Conservation (phyloP, 2,888 invertebrate species). For the Diarsia dahlii region DNA sequence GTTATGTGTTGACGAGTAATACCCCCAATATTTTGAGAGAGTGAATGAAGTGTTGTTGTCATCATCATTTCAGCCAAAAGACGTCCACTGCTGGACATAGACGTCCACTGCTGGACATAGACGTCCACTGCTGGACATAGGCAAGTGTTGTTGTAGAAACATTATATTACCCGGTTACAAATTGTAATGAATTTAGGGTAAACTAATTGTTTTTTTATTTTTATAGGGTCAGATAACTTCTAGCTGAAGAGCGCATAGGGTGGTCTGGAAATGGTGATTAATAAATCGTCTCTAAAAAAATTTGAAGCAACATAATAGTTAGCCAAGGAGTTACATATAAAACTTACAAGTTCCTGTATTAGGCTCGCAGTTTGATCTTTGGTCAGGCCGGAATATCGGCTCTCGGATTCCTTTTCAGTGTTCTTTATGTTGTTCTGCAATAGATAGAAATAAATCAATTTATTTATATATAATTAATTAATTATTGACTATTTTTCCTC, state of each 20-base stretch:
- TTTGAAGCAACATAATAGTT: background rate
- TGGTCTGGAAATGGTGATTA: background rate
- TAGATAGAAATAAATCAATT: no score
- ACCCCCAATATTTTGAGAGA: background rate
- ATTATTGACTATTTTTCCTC: no score
- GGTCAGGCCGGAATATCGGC: slow-evolving; percentile 91
- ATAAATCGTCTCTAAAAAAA: background rate
- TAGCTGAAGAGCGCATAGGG: background rate
- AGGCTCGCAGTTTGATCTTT: slow-evolving; percentile 93
- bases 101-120: no score
- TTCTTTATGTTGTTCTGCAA: slow-evolving; percentile 84
- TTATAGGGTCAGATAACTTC: no score
- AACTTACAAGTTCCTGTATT: slow-evolving; percentile 92
- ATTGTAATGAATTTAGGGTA: no score
- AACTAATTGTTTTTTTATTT: background rate
- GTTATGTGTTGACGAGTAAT: background rate
- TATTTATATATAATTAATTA: no score
- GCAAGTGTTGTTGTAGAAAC: background rate
- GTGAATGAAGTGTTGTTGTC: background rate
- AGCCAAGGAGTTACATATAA: background rate
- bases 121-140: no score
- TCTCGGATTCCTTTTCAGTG: slow-evolving; percentile 83
- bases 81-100: no score
- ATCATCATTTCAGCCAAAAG: no score
- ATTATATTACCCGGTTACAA: no score